Base-by-base conservation (phyloP, 2,797 vertebrate genomes). In the Enteromius anoplus region DNA sequence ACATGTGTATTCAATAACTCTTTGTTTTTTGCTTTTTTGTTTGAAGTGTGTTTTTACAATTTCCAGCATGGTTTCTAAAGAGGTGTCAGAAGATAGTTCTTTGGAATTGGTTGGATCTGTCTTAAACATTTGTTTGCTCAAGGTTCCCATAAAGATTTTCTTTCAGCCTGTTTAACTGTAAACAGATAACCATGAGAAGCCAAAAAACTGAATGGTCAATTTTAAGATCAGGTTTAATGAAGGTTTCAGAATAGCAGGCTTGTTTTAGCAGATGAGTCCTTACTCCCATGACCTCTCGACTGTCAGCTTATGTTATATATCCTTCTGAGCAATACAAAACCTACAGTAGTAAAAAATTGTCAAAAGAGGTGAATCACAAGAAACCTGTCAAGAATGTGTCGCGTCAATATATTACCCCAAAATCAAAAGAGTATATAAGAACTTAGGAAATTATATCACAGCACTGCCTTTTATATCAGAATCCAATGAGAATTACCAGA, bases 251-350 rank as follows among this genome's bases (percentile, higher is more conserved):
- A 34, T 19, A 62, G 53, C 11, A 45, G 9, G 2, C 17, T 71
- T 69, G 49, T 58, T 45, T 70, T 58, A 37, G 51, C 49, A 23
- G 58, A 49, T 29, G 15, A 66, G 29, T 19, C 12, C 21, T 10
- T 64, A 32, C 60, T 23, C n/a, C 23, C 11, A 19, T 34, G 29
- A 75, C 17, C 42, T 64, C 34, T 37, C 42, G 34, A 80, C n/a
- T 76, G n/a, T 70, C 64, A n/a, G 8, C 2, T 29, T 70, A 47
- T 64, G 17, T 40, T 60, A 15, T 45, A 65, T 9, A 72, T 45
- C 37, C 8, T 82, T 85, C 21, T 55, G 70, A 73, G 66, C 66
- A 72, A 82, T 85, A 64, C 71, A 17, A 71, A 72, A 11, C 26
- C n/a, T 47, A 8, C 53, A 73, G 69, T n/a, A 11, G 69, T 51